Evolutionary conservation across 92 coral and sea anemone species (phyloP).

Genomic region (Micromussa lordhowensis): DNA sequence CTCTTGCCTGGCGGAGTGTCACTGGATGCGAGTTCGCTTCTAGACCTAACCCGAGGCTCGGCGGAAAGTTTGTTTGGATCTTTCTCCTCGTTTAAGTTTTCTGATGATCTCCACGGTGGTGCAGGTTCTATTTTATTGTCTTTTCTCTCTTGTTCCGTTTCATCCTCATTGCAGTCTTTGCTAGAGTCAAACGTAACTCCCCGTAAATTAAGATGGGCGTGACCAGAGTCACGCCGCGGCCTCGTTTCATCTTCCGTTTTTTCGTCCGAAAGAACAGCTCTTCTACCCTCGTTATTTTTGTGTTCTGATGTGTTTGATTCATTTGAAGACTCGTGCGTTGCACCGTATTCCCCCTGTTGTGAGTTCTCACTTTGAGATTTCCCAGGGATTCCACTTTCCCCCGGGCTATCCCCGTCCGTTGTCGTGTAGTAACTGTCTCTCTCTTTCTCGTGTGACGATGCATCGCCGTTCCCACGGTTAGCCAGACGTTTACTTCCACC

Average conservation of each 20-base stretch:
- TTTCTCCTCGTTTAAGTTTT: not conserved
- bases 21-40: slow-evolving; percentile 31
- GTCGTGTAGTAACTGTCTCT: slow-evolving; percentile 71
- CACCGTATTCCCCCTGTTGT: slow-evolving; percentile 11
- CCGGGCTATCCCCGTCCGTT: slow-evolving; percentile 82
- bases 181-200: slow-evolving; percentile 26
- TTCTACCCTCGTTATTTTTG: slow-evolving; percentile 3
- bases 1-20: slow-evolving; percentile 42
- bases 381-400: slow-evolving; percentile 46
- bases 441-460: slow-evolving; percentile 68
- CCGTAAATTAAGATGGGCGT: not conserved
- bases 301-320: slow-evolving; percentile 37
- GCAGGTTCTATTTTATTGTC: not conserved
- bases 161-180: not conserved
- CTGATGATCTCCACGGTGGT: slow-evolving; percentile 31
- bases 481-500: slow-evolving; percentile 48
- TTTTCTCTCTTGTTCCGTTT: not conserved
- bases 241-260: slow-evolving; percentile 7
- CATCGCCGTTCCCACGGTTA: slow-evolving; percentile 54
- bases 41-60: slow-evolving; percentile 24
- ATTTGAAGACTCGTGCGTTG: slow-evolving; percentile 33
- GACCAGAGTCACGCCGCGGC: not conserved
- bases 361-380: not conserved
- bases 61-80: not conserved
- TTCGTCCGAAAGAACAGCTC: slow-evolving; percentile 4